Conservation (phyloP, 2,888 invertebrate species). For the Lordiphosa andalusiaca region DNA sequence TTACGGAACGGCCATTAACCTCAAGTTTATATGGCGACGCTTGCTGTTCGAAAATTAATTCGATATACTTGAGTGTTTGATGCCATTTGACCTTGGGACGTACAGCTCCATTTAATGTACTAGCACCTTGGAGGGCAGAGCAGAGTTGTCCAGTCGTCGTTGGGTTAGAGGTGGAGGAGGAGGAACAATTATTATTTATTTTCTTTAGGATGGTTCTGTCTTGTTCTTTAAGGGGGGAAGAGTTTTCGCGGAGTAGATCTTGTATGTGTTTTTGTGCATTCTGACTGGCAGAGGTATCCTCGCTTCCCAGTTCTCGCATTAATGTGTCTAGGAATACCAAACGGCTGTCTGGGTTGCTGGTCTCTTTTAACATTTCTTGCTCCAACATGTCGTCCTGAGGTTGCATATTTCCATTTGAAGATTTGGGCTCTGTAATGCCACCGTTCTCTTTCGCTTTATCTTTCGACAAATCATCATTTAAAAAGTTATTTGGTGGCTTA, state of each 20-base stretch:
- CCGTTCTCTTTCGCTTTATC: too few relatives aligned
- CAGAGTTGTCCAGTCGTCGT: neutral
- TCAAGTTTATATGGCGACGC: conserved; percentile 41
- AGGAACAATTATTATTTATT: neutral
- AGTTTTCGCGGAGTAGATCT: neutral
- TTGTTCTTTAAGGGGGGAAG: neutral
- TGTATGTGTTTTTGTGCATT: conserved; percentile 4
- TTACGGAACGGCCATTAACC: conserved; percentile 20
- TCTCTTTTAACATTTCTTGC: too few relatives aligned
- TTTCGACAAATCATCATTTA: too few relatives aligned
- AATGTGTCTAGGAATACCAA: conserved; percentile 1
- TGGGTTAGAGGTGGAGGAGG: too few relatives aligned
- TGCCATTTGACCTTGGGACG: conserved; percentile 51
- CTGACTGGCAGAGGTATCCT: neutral
- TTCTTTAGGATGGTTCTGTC: neutral
- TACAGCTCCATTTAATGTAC: conserved; percentile 9
- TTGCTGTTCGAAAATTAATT: conserved; percentile 45
- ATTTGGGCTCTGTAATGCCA: too few relatives aligned
- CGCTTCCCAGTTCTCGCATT: neutral
- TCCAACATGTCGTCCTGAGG: too few relatives aligned
- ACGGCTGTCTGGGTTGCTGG: neutral
- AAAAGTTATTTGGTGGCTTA: too few relatives aligned
- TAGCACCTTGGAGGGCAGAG: conserved; percentile 11
- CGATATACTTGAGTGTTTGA: conserved; percentile 37
- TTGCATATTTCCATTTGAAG: too few relatives aligned